Conservation (phyloP, 2,113 vertebrate genomes). For the Mobula birostris region DNA sequence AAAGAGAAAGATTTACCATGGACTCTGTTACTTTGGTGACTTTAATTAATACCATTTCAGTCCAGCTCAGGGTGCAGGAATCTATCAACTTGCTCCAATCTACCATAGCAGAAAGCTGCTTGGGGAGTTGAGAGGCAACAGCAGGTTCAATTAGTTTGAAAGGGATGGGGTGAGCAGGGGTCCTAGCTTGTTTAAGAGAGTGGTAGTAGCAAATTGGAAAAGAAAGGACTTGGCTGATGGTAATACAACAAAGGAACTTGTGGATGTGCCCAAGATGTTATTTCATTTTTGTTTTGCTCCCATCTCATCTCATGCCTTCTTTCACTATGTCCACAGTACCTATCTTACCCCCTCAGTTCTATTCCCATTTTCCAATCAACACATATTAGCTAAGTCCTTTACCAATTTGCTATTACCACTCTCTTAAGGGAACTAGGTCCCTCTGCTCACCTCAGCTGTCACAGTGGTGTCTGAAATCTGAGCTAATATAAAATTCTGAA, state of each 20-base stretch:
- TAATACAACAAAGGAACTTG: background rate
- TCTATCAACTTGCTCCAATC: background rate
- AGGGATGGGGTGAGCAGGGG: background rate
- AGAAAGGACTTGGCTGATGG: too few relatives aligned
- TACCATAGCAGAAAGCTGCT: background rate
- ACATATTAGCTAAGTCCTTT: too few relatives aligned
- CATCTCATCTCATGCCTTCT: too few relatives aligned
- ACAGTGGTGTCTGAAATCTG: background rate
- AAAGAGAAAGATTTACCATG: background rate
- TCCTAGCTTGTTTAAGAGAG: background rate
- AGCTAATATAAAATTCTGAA: background rate
- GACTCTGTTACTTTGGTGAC: background rate
- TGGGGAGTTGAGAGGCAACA: background rate
- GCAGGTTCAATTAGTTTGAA: background rate
- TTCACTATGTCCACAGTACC: too few relatives aligned
- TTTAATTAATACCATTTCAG: background rate
- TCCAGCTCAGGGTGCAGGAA: background rate
- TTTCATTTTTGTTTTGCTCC: too few relatives aligned
- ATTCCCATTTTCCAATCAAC: too few relatives aligned
- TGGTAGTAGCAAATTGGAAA: background rate
- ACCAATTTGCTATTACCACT: too few relatives aligned
- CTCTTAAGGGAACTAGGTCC: too few relatives aligned
- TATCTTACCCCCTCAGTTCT: too few relatives aligned
- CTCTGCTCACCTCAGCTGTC: background rate
- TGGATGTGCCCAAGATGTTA: background rate